Evolutionary conservation across 1,140 invertebrate genomes (phyloP).

Genomic region (Rhyzopertha dominica): DNA sequence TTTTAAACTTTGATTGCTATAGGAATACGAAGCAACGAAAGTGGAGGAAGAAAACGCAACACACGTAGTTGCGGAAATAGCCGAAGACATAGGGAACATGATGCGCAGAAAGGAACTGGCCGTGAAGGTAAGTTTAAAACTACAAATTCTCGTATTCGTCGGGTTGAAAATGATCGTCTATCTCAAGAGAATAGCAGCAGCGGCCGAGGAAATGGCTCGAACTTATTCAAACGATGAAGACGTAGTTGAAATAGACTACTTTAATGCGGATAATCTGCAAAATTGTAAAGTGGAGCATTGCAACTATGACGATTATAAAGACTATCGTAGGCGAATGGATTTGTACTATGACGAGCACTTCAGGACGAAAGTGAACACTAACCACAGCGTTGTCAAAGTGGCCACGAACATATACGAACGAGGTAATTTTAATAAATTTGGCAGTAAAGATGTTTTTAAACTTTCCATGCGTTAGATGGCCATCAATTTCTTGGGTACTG

Average conservation of each 20-base stretch:
- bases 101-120: constrained; percentile 33
- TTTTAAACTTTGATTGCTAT: neutral
- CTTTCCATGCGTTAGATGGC: neutral
- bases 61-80: constrained; percentile 20
- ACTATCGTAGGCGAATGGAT: constrained; percentile 10
- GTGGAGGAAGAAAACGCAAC: constrained; percentile 22
- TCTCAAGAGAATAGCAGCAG: constrained; percentile 19
- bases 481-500: too few relatives aligned
- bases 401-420: constrained; percentile 36
- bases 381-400: constrained; percentile 37
- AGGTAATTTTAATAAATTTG: constrained; percentile 20
- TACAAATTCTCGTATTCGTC: constrained; percentile 2
- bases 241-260: constrained; percentile 19
- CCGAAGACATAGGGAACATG: constrained; percentile 21
- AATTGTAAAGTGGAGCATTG: constrained; percentile 5
- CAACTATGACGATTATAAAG: constrained; percentile 14
- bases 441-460: neutral
- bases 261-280: constrained; percentile 11
- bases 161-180: constrained; percentile 4
- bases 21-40: constrained; percentile 17
- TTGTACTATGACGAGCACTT: constrained; percentile 34
- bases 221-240: constrained; percentile 11
- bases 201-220: constrained; percentile 18
- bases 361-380: constrained; percentile 33
- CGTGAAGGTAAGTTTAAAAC: constrained; percentile 22